Conservation (phyloP, 2,797 vertebrate species). For the Vireo griseus region DNA sequence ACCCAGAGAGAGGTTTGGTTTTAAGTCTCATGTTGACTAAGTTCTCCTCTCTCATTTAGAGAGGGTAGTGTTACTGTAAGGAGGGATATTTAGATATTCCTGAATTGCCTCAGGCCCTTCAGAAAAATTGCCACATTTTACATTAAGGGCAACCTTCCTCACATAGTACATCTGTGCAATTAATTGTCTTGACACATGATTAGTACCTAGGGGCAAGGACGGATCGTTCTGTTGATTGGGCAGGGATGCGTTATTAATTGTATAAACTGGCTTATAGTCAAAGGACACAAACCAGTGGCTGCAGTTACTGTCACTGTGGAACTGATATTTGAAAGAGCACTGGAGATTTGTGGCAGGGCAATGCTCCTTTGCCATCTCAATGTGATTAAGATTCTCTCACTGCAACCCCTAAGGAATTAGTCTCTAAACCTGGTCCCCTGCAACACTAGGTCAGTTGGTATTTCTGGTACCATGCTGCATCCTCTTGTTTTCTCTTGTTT, state of each 20-base stretch:
- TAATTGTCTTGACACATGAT: slow-evolving; percentile 58
- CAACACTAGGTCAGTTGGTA: not conserved
- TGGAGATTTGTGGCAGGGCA: not conserved
- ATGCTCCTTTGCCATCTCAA: not conserved
- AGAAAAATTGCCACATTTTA: slow-evolving; percentile 13
- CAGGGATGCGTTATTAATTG: slow-evolving; percentile 48
- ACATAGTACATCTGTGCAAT: not conserved
- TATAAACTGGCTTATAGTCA: slow-evolving; percentile 22
- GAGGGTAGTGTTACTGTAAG: not conserved
- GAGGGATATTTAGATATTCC: not conserved
- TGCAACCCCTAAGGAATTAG: not conserved
- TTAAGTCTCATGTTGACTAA: not conserved
- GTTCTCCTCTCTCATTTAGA: slow-evolving; percentile 5
- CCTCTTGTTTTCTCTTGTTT: not conserved
- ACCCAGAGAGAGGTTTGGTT: not conserved
- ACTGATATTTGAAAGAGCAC: not conserved
- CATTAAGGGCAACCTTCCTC: not conserved
- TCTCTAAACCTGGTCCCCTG: not conserved
- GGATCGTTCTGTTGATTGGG: slow-evolving; percentile 18
- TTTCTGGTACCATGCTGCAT: not conserved
- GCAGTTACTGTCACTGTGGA: not conserved
- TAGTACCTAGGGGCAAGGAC: slow-evolving; percentile 56
- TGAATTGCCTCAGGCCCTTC: not conserved
- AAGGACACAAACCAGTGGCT: slow-evolving; percentile 18
- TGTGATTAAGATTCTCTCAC: not conserved